These are phyloP conservation scores for Chromoteleia sp. DNA, from an alignment of 2,888 invertebrate genomes.

Conservation along the genomic window DNA sequence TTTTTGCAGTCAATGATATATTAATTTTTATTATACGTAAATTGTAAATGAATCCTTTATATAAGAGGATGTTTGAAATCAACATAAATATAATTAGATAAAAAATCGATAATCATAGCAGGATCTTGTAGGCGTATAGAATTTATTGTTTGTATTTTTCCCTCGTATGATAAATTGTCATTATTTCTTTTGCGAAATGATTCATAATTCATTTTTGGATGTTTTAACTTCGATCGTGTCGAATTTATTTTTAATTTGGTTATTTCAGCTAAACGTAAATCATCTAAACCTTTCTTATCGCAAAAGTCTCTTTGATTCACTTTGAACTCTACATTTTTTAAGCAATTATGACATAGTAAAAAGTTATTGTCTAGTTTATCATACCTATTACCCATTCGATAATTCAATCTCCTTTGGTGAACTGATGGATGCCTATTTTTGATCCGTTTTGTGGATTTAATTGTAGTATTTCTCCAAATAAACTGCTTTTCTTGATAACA, in stretches of 20 bases:
- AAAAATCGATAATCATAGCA: conserved; percentile 75
- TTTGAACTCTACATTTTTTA: background rate
- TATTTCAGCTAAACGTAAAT: background rate
- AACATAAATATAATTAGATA: conserved; percentile 76
- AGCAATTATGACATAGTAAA: conserved; percentile 8
- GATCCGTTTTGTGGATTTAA: background rate
- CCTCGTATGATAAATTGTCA: conserved; percentile 15
- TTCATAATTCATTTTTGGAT: background rate
- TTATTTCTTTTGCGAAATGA: conserved; percentile 3
- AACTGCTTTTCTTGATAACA: conserved; percentile 47
- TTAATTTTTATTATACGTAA: no score
- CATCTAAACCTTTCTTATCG: background rate
- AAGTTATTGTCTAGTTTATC: conserved; percentile 19
- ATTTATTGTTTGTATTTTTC: conserved; percentile 67
- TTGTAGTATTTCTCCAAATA: conserved; percentile 52
- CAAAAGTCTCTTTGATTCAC: background rate
- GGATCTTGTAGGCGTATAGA: conserved; percentile 76
- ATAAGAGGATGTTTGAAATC: conserved; percentile 37
- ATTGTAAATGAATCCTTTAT: background rate
- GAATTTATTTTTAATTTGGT: conserved; percentile 9
- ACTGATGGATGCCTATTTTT: conserved; percentile 5
- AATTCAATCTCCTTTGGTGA: conserved; percentile 74
- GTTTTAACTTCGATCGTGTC: background rate
- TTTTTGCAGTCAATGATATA: conserved; percentile 10
- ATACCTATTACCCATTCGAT: conserved; percentile 81